Conservation (phyloP, 2,888 invertebrate species). For the Hecatera dysodea region DNA sequence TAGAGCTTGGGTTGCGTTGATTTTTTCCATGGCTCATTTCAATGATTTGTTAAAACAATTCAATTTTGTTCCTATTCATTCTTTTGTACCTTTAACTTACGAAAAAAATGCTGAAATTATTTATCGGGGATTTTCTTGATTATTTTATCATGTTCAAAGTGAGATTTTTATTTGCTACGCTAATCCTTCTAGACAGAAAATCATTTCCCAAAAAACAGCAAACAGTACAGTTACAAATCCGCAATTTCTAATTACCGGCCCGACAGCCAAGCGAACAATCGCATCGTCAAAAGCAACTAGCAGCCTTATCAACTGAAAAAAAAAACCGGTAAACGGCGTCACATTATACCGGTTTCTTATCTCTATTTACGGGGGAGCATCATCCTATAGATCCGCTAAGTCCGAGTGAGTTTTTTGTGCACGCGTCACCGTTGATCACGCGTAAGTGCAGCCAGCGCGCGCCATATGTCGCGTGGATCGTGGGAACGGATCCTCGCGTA, state of each 20-base stretch:
- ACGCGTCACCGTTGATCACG: conserved; percentile 88
- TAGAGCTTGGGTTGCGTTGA: conserved; percentile 12
- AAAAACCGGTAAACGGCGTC: conserved; percentile 65
- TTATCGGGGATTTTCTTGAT: neutral
- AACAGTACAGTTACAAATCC: conserved; percentile 13
- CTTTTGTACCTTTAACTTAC: neutral
- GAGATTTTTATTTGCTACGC: neutral
- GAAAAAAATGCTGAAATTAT: neutral
- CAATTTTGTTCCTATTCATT: neutral
- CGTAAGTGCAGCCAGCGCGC: conserved; percentile 85
- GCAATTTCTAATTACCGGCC: conserved; percentile 42
- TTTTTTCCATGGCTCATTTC: neutral
- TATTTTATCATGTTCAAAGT: too few relatives aligned
- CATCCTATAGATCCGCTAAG: conserved; percentile 88
- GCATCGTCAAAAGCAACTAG: conserved; percentile 60
- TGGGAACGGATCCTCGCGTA: conserved; percentile 86
- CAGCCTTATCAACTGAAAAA: conserved; percentile 63
- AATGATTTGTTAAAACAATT: neutral
- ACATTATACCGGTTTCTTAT: conserved; percentile 77
- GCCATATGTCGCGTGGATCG: conserved; percentile 90
- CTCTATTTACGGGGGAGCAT: conserved; percentile 76
- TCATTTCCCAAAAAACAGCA: neutral
- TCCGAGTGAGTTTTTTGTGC: conserved; percentile 86
- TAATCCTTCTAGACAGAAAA: neutral
- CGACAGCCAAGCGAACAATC: conserved; percentile 39